A percentile compares a stretch with the other conserved stretches of the same genome.
phyloP scores from a whole-genome alignment of 2,888 invertebrate species.

The Globia sparganii region DNA sequence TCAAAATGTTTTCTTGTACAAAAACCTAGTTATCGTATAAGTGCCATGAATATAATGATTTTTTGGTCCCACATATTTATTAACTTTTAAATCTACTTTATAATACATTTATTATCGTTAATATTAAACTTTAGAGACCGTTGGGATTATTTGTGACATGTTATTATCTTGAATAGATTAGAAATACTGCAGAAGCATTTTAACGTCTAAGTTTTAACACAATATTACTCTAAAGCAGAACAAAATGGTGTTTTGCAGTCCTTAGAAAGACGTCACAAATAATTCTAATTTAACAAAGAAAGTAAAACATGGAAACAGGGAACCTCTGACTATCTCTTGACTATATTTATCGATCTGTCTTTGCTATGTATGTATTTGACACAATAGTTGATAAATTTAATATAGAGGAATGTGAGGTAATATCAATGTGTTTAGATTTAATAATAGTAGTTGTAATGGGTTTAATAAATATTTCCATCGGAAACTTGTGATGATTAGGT shows the following conservation, averaged over 20 bases:
- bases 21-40: conserved; percentile 66
- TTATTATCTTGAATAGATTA: not conserved
- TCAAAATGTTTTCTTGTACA: conserved; percentile 59
- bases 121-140: conserved; percentile 58
- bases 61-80: conserved; percentile 69
- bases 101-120: conserved; percentile 65
- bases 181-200: conserved; percentile 13
- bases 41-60: conserved; percentile 71
- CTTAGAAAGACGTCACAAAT: conserved; percentile 51
- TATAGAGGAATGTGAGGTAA: conserved; percentile 60
- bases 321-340: conserved; percentile 77
- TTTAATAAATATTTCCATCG: conserved; percentile 69
- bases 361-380: conserved; percentile 66
- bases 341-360: conserved; percentile 79
- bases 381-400: conserved; percentile 60
- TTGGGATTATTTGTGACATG: conserved; percentile 63
- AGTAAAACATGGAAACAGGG: conserved; percentile 79
- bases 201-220: not conserved
- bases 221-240: conserved; percentile 3
- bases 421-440: conserved; percentile 70
- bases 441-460: conserved; percentile 51
- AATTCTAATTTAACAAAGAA: conserved; percentile 61
- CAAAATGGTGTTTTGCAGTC: conserved; percentile 2
- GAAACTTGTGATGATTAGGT: conserved; percentile 74
- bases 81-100: conserved; percentile 66